Conservation (phyloP, 1,140 invertebrate species). For the Ylistrum balloti region DNA sequence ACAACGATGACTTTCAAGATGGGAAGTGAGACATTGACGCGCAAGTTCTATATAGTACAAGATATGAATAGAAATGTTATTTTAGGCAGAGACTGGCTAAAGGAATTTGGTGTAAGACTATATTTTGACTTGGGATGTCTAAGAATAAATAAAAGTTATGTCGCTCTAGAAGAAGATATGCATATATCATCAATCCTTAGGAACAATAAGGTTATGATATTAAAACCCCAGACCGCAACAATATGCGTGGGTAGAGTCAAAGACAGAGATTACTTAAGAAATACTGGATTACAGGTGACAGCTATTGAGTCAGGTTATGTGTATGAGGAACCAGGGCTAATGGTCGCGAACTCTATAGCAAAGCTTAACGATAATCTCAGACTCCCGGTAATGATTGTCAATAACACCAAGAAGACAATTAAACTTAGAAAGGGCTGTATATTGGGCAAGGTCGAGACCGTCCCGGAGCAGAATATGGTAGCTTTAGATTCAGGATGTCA, state of each 20-base stretch:
- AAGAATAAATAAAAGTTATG: no score
- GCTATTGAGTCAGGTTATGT: slow-evolving; percentile 41
- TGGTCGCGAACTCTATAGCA: slow-evolving; percentile 46
- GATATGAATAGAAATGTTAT: no score
- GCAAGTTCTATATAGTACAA: not conserved
- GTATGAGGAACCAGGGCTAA: slow-evolving; percentile 45
- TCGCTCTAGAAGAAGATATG: no score
- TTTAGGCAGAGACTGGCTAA: no score
- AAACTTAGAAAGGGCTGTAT: no score
- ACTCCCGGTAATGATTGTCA: slow-evolving; percentile 56
- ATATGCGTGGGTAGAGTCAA: slow-evolving; percentile 40
- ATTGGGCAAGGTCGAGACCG: slow-evolving; percentile 37
- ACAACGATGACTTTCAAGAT: slow-evolving; percentile 54
- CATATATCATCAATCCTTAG: no score
- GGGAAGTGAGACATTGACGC: not conserved
- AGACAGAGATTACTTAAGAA: not conserved
- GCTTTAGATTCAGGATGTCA: no score
- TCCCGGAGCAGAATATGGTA: no score
- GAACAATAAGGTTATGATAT: not conserved
- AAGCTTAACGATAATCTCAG: not conserved
- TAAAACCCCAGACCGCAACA: slow-evolving; percentile 55
- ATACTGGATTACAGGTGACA: not conserved
- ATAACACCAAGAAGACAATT: no score
- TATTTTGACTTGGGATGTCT: no score
- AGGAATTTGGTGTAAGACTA: no score